Evolutionary conservation across 2,888 invertebrate species (phyloP), one percentile per base, ranked within the genome.

Genomic region (Drosophila stalkeri): DNA sequence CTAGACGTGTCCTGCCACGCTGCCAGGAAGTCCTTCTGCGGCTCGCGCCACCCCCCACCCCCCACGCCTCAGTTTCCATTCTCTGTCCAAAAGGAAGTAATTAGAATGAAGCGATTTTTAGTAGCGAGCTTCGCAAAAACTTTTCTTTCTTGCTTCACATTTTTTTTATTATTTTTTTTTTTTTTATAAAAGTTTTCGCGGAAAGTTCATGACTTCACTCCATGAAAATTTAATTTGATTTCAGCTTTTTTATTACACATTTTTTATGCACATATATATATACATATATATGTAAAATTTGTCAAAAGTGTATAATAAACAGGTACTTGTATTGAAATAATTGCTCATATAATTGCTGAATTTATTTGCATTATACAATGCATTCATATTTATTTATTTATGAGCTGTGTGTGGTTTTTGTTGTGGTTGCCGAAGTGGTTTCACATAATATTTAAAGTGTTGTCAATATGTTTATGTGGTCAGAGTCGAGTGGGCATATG

Each of bases 41-140:
- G 86, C 83, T 82, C 88, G 68, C 77, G 69, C 39, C 64, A 18
- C 9, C 18, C 14, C 41, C 16, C 52, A 7, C 23, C 23, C 57
- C 23, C 3, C n/a, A 11, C 6, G 7, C 49, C 52, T 3, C 35
- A 16, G 35, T 7, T 27, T 27, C 35, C 41, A 43, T 2, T 12
- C 74, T 37, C 68, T 57, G 59, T 64, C 74, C 70, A 60, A 61
- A 71, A 82, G 91, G 92, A 92, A 91, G 90, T 91, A 91, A 91
- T 91, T 92, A 90, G 82, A 91, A 90, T 90, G 88, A 87, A 84
- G 88, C 90, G 86, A 81, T 90, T 90, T 89, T 90, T 75, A 89
- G 89, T 86, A 78, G 83, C 76, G 47, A 59, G 64, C 54, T 27
- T 46, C 56, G 52, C 54, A 51, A 72, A 51, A 79, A 81, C 57